Conservation (phyloP, 1,140 invertebrate genomes). For the Marisa cornuarietis region DNA sequence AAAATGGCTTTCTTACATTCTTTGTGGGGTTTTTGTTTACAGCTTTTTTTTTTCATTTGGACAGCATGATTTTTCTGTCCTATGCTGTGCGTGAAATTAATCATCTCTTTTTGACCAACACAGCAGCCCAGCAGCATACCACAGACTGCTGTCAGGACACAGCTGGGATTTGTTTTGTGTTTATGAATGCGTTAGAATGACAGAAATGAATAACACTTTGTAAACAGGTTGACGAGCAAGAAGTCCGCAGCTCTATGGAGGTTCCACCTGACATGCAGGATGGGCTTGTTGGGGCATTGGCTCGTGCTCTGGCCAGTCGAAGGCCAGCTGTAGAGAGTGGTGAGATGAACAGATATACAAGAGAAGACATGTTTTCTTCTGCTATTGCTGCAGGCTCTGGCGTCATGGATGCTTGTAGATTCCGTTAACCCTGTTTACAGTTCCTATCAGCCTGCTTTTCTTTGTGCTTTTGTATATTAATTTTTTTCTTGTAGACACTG, state of each 20-base stretch:
- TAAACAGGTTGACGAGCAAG: conserved; percentile 21
- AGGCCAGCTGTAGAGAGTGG: conserved; percentile 31
- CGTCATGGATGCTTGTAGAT: too few species aligned
- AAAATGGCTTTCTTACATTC: not conserved
- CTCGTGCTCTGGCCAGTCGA: conserved; percentile 74
- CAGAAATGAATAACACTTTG: too few species aligned
- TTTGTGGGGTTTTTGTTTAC: not conserved
- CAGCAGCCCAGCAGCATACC: too few species aligned
- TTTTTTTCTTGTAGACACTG: not conserved
- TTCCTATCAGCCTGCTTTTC: not conserved
- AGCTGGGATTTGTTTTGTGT: too few species aligned
- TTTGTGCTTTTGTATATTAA: not conserved
- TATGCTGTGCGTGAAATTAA: too few species aligned
- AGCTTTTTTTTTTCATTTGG: too few species aligned
- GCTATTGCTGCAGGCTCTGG: too few species aligned
- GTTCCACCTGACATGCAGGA: conserved; percentile 59
- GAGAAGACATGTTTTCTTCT: not conserved
- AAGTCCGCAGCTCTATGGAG: conserved; percentile 8
- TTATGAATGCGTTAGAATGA: too few species aligned
- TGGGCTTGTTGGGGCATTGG: conserved; percentile 81
- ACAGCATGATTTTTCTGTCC: too few species aligned
- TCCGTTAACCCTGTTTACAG: too few species aligned
- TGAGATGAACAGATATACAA: conserved; percentile 11
- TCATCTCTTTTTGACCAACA: too few species aligned
- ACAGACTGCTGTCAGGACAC: too few species aligned